Percentiles rank a stretch among this genome's conserved stretches.
phyloP scores from a whole-genome alignment of 2,113 vertebrate genomes.

The Dermatemys mawii region DNA sequence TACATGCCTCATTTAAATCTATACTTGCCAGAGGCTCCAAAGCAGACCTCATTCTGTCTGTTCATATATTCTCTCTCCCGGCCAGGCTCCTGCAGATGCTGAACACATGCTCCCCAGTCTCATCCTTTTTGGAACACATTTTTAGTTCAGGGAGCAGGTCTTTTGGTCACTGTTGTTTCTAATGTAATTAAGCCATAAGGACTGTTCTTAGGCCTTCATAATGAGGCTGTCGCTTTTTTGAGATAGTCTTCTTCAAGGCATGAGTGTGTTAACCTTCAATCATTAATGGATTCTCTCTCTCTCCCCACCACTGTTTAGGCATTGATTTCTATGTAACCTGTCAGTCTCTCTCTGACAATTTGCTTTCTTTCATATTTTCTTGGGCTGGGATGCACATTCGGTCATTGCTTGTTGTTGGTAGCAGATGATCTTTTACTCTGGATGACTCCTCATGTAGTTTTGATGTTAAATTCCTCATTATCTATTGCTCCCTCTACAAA shows the following conservation, averaged over 20 bases:
- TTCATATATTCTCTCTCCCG: neutral
- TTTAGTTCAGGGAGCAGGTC: neutral
- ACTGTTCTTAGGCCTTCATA: neutral
- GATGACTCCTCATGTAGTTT: too few species aligned
- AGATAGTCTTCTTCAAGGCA: neutral
- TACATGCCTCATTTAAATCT: neutral
- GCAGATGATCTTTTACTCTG: too few species aligned
- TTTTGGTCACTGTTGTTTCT: neutral
- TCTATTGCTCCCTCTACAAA: too few species aligned
- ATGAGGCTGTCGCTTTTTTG: neutral
- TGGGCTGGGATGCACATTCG: too few species aligned
- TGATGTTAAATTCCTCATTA: too few species aligned
- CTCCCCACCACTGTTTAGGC: neutral
- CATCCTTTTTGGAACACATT: neutral
- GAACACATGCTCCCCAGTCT: neutral
- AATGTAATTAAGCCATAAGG: neutral
- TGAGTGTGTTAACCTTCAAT: neutral
- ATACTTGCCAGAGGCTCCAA: neutral
- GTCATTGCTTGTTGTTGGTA: too few species aligned
- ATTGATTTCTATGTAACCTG: neutral
- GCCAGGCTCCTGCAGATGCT: neutral
- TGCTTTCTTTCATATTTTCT: neutral
- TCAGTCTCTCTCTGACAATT: neutral
- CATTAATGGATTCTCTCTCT: neutral
- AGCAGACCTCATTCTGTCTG: neutral